Base-by-base conservation (phyloP, 2,113 vertebrate genomes). In the Campylorhamphus procurvoides region DNA sequence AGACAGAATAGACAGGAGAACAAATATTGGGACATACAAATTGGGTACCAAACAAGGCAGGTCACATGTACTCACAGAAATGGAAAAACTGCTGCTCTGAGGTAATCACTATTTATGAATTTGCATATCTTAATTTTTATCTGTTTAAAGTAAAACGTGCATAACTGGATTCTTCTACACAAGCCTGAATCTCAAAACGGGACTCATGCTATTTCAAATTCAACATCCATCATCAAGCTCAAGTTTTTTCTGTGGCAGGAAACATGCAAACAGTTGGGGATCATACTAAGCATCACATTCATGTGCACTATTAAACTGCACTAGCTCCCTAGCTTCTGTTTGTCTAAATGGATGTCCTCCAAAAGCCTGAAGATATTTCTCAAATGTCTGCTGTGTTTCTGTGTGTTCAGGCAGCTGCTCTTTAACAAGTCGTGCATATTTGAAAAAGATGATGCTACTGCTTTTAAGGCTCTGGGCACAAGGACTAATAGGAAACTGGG, bases 11-110 rank as follows among this genome's bases (percentile, higher is more conserved):
- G 99, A 22, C 99, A 99, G 42, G 99, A 99, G 93, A 99, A 98
- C 92, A 98, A 98, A 42, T 99, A 99, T 40, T 99, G 99, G 99
- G 99, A 99, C 96, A 98, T 99, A 92, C 99, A 99, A 95, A 98
- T 99, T 72, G 99, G 99, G 18, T 99, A 98, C 97, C 99, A 99
- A 98, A 99, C 98, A 25, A 97, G 99, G 40, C 97, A 99, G 60
- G 98, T 99, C 69, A 97, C 95, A 28, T 99, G 99, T 77, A 97
- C 97, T 12, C 99, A 99, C 96, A 98, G 98, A 95, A 99, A 99
- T 3, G 98, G 99, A n/a, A 99, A 98, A 93, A 89, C 97, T 5
- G 98, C 98, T 25, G 97, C 97, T 62, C 89, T 98, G 94, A 99
- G 98, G 99, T 99, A 98, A 99, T 87, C 17, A 27, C 19, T 55